Base-by-base conservation (phyloP, 2,888 invertebrate species). In the Drosophila quinaria region DNA sequence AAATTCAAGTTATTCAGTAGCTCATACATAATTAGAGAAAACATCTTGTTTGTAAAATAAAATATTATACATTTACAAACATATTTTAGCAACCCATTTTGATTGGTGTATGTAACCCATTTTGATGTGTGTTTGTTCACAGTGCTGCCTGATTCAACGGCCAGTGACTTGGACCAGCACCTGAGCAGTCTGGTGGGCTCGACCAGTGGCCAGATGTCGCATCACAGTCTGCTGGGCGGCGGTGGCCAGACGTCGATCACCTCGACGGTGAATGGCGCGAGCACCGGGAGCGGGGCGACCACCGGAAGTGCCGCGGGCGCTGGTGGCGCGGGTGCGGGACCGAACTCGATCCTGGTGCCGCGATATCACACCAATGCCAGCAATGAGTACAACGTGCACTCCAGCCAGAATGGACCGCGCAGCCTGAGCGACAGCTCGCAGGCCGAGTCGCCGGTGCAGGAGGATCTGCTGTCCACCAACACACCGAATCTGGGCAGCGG, bases 341-440 rank as follows among this genome's bases (percentile, higher is more conserved):
- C 86, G 17, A 91, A 92, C 42, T 90, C 94, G 15, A 94, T 95
- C n/a, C 93, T 96, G 9, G 94, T 96, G 58, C 95, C 96, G 5
- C 94, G 96, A 6, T 96, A 96, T 91, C 92, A 93, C 44, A 94
- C 95, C 73, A 92, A 93, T 62, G 92, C 94, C 72, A 92, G 94
- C 87, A 95, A 96, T 92, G 95, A 96, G 90, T 95, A 96, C 93
- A 91, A 91, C 62, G 92, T 93, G 10, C 93, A 93, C 78, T 91
- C 93, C 37, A 94, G 95, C 80, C 93, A 95, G 76, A 94, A 94
- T 19, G 95, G 95, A 2, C 96, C 97, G 0, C 94, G 97, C 44
- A 97, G 97, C 13, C 93, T 97, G 31, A 96, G 96, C 81, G 97
- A 97, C 91, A 97, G 96, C 41, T 97, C 96, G 37, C 96, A 96